phyloP scores from a whole-genome alignment of 1,140 invertebrate species.

The Adelges cooleyi region DNA sequence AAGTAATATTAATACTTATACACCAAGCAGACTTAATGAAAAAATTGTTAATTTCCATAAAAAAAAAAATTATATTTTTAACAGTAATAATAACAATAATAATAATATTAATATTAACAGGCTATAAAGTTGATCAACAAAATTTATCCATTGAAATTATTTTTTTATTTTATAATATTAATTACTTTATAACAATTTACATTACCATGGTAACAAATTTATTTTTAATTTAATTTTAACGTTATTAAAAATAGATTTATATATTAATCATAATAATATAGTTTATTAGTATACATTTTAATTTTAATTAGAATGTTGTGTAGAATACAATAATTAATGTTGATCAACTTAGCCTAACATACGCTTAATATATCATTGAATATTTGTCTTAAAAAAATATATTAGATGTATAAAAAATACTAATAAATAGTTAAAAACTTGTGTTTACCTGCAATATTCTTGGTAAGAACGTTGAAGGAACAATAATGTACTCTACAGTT shows the following conservation, averaged over 20 bases:
- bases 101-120: not conserved
- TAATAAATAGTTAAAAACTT: not conserved
- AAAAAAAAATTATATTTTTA: too few relatives aligned
- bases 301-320: not conserved
- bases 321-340: constrained; percentile 16
- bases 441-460: constrained; percentile 28
- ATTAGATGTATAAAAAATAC: not conserved
- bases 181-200: not conserved
- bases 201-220: constrained; percentile 21
- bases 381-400: too few relatives aligned
- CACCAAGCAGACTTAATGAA: too few relatives aligned
- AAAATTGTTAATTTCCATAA: too few relatives aligned
- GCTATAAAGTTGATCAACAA: constrained; percentile 26
- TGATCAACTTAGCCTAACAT: constrained; percentile 16
- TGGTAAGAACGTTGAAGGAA: constrained; percentile 26
- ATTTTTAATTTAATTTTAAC: not conserved
- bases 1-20: too few relatives aligned
- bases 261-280: too few relatives aligned
- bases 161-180: too few relatives aligned
- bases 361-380: not conserved
- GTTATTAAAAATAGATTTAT: too few relatives aligned
- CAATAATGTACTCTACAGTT: constrained; percentile 13
- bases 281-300: too few relatives aligned
- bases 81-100: not conserved
- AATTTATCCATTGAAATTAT: too few relatives aligned